A percentile compares a stretch with the other conserved stretches of the same genome.
Conservation (phyloP, 1,140 invertebrate genomes). For the Trachelipus rathkii region DNA sequence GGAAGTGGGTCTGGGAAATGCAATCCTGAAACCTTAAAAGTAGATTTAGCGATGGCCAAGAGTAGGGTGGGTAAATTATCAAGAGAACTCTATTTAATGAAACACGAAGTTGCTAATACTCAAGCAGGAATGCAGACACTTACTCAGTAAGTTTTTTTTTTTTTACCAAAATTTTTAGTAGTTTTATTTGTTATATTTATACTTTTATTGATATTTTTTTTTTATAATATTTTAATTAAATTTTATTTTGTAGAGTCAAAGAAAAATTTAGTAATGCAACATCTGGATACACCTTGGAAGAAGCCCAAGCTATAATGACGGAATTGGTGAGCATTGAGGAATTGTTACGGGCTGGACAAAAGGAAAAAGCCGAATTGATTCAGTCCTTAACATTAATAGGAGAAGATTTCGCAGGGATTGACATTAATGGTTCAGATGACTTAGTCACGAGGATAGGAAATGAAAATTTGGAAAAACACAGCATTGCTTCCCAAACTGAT, state of each 20-base stretch:
- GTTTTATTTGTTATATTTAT: too few species aligned
- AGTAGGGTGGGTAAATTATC: slow-evolving; percentile 82
- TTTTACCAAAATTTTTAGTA: slow-evolving; percentile 8
- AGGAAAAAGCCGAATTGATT: slow-evolving; percentile 89
- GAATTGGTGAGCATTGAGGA: slow-evolving; percentile 89
- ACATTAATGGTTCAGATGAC: slow-evolving; percentile 28
- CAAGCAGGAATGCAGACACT: slow-evolving; percentile 88
- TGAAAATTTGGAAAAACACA: slow-evolving; percentile 61
- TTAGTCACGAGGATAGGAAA: slow-evolving; percentile 29
- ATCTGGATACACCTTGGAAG: slow-evolving; percentile 83
- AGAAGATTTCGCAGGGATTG: slow-evolving; percentile 70
- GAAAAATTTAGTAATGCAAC: slow-evolving; percentile 79
- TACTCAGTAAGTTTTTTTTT: slow-evolving; percentile 62
- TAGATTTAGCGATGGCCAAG: slow-evolving; percentile 82
- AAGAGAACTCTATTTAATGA: slow-evolving; percentile 84
- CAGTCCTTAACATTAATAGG: slow-evolving; percentile 86
- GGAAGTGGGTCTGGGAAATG: slow-evolving; percentile 84
- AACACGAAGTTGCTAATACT: slow-evolving; percentile 84
- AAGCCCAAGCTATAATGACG: slow-evolving; percentile 87
- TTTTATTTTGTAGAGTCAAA: slow-evolving; percentile 67
- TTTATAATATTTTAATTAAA: slow-evolving; percentile 33
- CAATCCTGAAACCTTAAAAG: slow-evolving; percentile 87
- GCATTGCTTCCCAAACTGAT: slow-evolving; percentile 91
- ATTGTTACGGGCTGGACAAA: slow-evolving; percentile 80
- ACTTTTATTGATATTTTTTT: slow-evolving; percentile 6